These are phyloP conservation scores for Tyrannus savana DNA, from an alignment of 2,113 vertebrate genomes.

Conservation along the genomic window DNA sequence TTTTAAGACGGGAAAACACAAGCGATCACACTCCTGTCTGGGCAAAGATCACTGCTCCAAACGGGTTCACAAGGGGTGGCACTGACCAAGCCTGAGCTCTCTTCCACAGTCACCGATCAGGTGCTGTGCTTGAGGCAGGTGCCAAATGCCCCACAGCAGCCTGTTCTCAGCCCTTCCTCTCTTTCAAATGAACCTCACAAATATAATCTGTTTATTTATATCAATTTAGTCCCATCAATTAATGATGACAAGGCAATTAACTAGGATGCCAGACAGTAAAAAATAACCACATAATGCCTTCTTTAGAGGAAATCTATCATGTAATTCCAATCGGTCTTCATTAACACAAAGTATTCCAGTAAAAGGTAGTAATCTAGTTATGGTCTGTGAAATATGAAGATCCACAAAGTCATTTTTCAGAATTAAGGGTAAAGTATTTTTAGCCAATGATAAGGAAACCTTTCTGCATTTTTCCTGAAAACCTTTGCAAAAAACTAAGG, in stretches of 20 bases:
- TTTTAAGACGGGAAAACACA: fast-evolving
- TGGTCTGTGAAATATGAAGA: slow-evolving; percentile 49
- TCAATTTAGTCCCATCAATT: slow-evolving; percentile 59
- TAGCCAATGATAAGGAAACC: neutral
- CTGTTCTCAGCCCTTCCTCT: neutral
- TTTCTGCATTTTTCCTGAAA: neutral
- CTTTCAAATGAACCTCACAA: slow-evolving; percentile 13
- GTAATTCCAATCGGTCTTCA: slow-evolving; percentile 62
- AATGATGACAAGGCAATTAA: slow-evolving; percentile 72
- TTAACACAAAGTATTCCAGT: slow-evolving; percentile 62
- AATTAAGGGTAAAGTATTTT: slow-evolving; percentile 34
- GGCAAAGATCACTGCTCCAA: neutral
- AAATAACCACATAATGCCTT: slow-evolving; percentile 59
- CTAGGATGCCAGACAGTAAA: slow-evolving; percentile 62
- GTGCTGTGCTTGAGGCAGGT: fast-evolving
- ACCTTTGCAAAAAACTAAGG: neutral
- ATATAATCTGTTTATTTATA: slow-evolving; percentile 64
- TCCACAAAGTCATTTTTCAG: slow-evolving; percentile 20
- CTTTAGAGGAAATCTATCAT: slow-evolving; percentile 64
- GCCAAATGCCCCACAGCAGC: neutral
- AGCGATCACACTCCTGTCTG: neutral
- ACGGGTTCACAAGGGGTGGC: fast-evolving
- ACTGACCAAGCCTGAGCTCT: neutral
- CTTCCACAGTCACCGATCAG: fast-evolving
- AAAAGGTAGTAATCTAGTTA: slow-evolving; percentile 66